A percentile compares a stretch with the other conserved stretches of the same genome.
Evolutionary conservation across 2,113 vertebrate species (phyloP).

Genomic region (Montifringilla adamsi): DNA sequence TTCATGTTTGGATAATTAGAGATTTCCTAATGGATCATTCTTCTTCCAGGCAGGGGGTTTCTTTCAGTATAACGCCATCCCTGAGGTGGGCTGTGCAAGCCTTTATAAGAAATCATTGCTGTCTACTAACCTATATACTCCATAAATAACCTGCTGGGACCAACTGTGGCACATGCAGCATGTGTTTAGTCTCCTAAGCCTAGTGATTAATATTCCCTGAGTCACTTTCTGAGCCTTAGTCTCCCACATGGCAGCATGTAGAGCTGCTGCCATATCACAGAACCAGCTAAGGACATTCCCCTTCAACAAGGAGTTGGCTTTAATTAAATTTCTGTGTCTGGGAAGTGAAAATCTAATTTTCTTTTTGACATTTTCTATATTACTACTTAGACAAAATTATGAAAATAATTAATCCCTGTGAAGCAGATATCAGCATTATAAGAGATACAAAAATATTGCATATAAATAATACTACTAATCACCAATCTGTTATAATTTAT

Average conservation of each 20-base stretch:
- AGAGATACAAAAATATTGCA: conserved; percentile 47
- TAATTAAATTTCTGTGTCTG: conserved; percentile 64
- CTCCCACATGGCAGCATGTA: conserved; percentile 33
- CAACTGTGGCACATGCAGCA: conserved; percentile 5
- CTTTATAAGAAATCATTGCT: background rate
- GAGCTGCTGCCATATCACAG: conserved; percentile 28
- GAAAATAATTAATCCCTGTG: conserved; percentile 69
- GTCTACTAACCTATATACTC: background rate
- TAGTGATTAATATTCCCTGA: conserved; percentile 50
- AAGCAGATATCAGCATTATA: conserved; percentile 53
- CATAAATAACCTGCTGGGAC: conserved; percentile 37
- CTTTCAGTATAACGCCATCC: background rate
- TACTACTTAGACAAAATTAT: conserved; percentile 59
- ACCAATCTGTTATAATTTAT: conserved; percentile 62
- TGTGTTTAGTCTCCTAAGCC: conserved; percentile 9
- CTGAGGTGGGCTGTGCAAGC: background rate
- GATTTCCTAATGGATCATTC: background rate
- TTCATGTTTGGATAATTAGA: background rate
- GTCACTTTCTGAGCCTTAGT: conserved; percentile 46
- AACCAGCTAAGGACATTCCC: conserved; percentile 50
- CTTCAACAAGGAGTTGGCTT: conserved; percentile 45
- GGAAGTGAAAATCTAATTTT: conserved; percentile 68
- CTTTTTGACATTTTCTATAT: conserved; percentile 68
- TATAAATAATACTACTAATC: conserved; percentile 64
- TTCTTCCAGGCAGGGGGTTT: background rate